A percentile compares a stretch with the other conserved stretches of the same genome.
phyloP scores from a whole-genome alignment of 2,113 vertebrate genomes.

The Nibea coibor region DNA sequence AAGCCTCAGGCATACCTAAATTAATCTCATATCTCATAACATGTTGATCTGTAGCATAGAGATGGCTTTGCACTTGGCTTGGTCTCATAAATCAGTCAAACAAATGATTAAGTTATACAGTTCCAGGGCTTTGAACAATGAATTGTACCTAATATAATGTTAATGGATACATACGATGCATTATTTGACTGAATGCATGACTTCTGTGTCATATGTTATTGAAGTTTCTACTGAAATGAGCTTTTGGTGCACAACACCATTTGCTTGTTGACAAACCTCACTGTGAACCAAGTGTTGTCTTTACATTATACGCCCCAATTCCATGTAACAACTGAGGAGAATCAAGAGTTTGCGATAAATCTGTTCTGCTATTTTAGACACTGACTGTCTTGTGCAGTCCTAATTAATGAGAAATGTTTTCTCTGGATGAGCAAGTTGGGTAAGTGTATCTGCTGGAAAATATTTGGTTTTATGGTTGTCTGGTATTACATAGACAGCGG shows the following conservation, averaged over 20 bases:
- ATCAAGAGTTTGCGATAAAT: slow-evolving; percentile 4
- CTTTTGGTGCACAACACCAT: neutral
- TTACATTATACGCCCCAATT: slow-evolving; percentile 18
- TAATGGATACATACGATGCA: neutral
- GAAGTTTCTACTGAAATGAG: slow-evolving; percentile 17
- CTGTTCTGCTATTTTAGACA: slow-evolving; percentile 6
- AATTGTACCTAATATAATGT: slow-evolving; percentile 10
- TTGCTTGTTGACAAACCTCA: neutral
- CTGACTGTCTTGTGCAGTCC: neutral
- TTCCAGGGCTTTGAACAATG: slow-evolving; percentile 8
- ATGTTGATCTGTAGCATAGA: slow-evolving; percentile 39
- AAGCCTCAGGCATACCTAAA: slow-evolving; percentile 47
- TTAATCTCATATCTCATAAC: slow-evolving; percentile 43
- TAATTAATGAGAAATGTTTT: slow-evolving; percentile 19
- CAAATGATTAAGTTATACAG: slow-evolving; percentile 22
- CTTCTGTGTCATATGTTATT: slow-evolving; percentile 1
- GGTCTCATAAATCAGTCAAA: slow-evolving; percentile 26
- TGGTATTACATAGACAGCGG: slow-evolving; percentile 22
- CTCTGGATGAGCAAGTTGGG: slow-evolving; percentile 1
- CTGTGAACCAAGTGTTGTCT: neutral
- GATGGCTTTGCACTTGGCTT: neutral
- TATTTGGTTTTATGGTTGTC: slow-evolving; percentile 29
- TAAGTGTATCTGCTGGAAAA: slow-evolving; percentile 31
- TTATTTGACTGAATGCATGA: slow-evolving; percentile 10
- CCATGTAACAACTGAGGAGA: neutral